Base-by-base conservation (phyloP, 1,140 invertebrate species). In the Agrilus planipennis region DNA sequence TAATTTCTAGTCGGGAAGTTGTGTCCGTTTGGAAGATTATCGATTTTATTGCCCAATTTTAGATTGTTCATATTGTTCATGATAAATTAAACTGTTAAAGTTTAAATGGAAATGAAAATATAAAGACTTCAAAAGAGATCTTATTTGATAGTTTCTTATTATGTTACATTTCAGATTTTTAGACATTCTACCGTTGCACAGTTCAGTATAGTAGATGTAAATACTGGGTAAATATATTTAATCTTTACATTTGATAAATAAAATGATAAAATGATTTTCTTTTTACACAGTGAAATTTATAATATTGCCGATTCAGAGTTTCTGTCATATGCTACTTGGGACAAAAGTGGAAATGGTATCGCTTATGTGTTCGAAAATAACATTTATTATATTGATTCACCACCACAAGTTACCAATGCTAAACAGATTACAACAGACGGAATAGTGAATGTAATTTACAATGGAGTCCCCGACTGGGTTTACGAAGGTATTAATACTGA, bases 361-460 rank as follows among this genome's bases (percentile, higher is more conserved):
- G 73, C 80, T 12, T 84, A 84, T 45, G 82, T 90, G 0, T 64
- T 76, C 30, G 60, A 81, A 35, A 88, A 89, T 49, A 79, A 91
- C 55, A 68, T 94, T 31, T 93, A 83, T 57, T 89, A 86, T 37
- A 63, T 74, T 60, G 65, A 51, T 16, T 35, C 22, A 19, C 40
- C 49, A 7, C 22, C 23, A 6, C 32, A 44, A 15, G 36, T 23
- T 16, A 2, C 27, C 10, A 34, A 46, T 29, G 42, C 49, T n/a
- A 30, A 43, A 19, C 30, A 45, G 19, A 30, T 53, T 47, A 83
- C 84, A 1, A 64, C 53, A 1, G 71, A 67, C 47, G 79, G 79
- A 2, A 50, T 64, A 1, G 53, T 65, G 1, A 73, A 72, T 27
- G 63, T 75, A 3, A 66, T 92, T 37, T 91, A 81, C 60, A 85